Evolutionary conservation across 2,797 vertebrate genomes (phyloP), one percentile per base, ranked within the genome.

Genomic region (Centroberyx gerrardi): DNA sequence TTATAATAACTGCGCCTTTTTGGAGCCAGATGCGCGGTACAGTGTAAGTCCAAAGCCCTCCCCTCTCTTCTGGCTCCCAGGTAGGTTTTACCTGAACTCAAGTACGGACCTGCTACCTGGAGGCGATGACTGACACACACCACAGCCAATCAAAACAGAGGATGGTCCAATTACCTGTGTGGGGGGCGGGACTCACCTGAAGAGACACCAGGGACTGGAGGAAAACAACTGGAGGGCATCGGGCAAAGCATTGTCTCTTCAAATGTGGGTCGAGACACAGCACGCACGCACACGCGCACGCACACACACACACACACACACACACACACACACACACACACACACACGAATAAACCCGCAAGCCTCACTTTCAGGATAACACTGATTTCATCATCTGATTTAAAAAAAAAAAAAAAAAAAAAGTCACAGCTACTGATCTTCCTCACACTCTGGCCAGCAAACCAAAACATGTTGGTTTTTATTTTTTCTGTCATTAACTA

Each of bases 81-180:
- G 93, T 91, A 84, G 38, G 17, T 38, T 90, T 92, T 91, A 97
- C 96, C 96, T 97, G 96, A 81, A 87, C 92, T 92, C 82, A 94
- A 86, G 95, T 94, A 95, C 71, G 83, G 88, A 88, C 74, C 65
- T 91, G 71, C 64, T 59, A 75, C 81, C 80, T 80, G 86, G 28
- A 72, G 31, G 59, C 14, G 12, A 48, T 55, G 60, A 65, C 2
- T 49, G 70, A 65, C 66, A 63, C 5, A 0, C 1, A 1, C n/a
- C 0, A 4, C 28, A 68, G 48, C 94, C 93, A 95, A 93, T 94
- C 79, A 83, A 31, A 83, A 56, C 68, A 12, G 28, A n/a, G 49
- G 33, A 61, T 3, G 22, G 65, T 38, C 92, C 94, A 93, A 92
- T 95, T 89, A 81, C 62, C 56, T 62, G 60, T 5, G 13, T 0